A percentile compares a stretch with the other conserved stretches of the same genome.
These are phyloP conservation scores for Cheilinus undulatus DNA, from an alignment of 2,113 vertebrate species.

Conservation along the genomic window DNA sequence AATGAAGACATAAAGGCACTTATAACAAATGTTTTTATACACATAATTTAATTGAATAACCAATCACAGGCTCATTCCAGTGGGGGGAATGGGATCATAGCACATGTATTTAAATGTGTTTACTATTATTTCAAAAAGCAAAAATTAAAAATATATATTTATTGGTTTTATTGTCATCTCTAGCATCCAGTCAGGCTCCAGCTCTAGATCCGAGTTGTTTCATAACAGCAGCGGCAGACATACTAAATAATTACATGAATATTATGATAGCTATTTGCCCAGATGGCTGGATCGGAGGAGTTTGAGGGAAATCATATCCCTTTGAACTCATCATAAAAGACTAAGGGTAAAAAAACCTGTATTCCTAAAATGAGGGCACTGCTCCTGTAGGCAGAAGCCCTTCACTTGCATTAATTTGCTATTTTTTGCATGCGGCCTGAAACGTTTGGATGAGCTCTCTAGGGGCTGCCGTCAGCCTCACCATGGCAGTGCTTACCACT, in stretches of 20 bases:
- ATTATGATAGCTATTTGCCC: conserved; percentile 46
- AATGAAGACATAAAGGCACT: no score
- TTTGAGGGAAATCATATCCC: conserved; percentile 55
- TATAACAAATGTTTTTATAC: no score
- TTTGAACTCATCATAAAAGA: conserved; percentile 70
- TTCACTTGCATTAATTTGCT: conserved; percentile 86
- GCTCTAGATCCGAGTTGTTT: no score
- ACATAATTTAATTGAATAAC: no score
- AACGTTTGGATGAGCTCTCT: conserved; percentile 84
- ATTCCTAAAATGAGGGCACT: conserved; percentile 76
- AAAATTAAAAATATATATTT: no score
- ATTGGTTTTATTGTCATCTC: no score
- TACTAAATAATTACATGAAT: conserved; percentile 26
- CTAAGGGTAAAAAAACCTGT: conserved; percentile 50
- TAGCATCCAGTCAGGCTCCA: no score
- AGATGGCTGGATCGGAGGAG: conserved; percentile 31
- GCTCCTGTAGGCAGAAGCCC: conserved; percentile 78
- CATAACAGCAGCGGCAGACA: conserved; percentile 8
- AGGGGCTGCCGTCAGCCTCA: conserved; percentile 70
- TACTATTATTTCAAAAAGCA: no score
- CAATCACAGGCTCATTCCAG: no score
- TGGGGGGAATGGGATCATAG: no score
- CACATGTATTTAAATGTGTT: no score
- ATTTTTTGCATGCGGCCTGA: conserved; percentile 84
- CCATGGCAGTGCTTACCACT: conserved; percentile 76